Evolutionary conservation across 2,797 vertebrate species (phyloP).

Genomic region (Tarsius wallacei): DNA sequence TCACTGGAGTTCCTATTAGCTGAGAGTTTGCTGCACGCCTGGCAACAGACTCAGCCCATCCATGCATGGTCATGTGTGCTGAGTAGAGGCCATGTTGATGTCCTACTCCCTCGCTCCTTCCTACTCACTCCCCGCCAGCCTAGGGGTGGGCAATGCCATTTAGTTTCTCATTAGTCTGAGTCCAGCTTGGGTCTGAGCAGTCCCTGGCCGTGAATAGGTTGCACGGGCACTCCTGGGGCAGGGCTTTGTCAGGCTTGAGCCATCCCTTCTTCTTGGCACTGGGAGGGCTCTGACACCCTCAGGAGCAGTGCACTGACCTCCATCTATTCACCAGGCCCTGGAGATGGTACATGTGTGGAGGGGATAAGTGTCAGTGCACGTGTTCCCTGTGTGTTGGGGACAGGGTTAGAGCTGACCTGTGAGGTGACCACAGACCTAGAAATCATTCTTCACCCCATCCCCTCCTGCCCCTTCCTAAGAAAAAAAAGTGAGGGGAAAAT

Average conservation of each 20-base stretch:
- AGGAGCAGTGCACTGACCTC: background rate
- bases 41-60: background rate
- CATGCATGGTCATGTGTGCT: rapidly evolving
- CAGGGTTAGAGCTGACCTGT: background rate
- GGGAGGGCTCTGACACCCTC: background rate
- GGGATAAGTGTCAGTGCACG: rapidly evolving
- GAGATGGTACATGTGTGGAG: background rate
- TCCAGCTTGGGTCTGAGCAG: background rate
- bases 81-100: background rate
- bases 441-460: background rate
- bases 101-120: background rate
- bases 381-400: too few species aligned
- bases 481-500: constrained; percentile 49
- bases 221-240: background rate
- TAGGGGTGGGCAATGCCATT: background rate
- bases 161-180: background rate
- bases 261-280: background rate
- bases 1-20: background rate
- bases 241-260: background rate
- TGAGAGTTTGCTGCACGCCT: background rate
- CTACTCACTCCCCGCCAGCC: background rate
- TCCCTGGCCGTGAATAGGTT: background rate
- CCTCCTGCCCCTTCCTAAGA: constrained; percentile 73
- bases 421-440: background rate
- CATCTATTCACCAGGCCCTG: background rate